Conservation (phyloP, 2,113 vertebrate genomes). For the Eleginops maclovinus region DNA sequence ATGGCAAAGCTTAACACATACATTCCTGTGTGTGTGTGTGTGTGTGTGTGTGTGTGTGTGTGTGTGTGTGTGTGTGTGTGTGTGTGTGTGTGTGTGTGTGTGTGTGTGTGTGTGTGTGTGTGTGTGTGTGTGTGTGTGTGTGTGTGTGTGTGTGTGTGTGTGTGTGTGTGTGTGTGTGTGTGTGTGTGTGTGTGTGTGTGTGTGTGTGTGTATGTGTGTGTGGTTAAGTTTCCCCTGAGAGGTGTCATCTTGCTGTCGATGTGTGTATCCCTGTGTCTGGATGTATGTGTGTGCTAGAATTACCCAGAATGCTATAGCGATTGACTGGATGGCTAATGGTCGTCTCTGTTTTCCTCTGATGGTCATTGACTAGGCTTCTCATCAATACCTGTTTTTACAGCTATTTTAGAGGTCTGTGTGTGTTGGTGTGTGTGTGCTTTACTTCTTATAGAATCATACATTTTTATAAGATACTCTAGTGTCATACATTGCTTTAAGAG, state of each 20-base stretch:
- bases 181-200: constrained; percentile 38
- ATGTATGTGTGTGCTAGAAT: constrained; percentile 81
- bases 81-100: constrained; percentile 49
- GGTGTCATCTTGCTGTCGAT: constrained; percentile 85
- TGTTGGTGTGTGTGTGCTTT: constrained; percentile 37
- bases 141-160: no score
- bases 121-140: constrained; percentile 45
- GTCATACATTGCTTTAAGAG: neutral
- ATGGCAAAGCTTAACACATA: constrained; percentile 7
- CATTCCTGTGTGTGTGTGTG: constrained; percentile 30
- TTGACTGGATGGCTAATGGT: constrained; percentile 87
- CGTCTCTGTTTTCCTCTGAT: constrained; percentile 86
- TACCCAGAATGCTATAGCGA: constrained; percentile 84
- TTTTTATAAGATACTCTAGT: no score
- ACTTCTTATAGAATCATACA: no score
- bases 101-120: constrained; percentile 49
- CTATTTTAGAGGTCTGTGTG: constrained; percentile 58
- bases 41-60: constrained; percentile 40
- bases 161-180: constrained; percentile 29
- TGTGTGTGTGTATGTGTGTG: constrained; percentile 39
- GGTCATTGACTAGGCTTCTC: constrained; percentile 84
- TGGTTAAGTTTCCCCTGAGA: constrained; percentile 77
- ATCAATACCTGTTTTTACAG: constrained; percentile 83
- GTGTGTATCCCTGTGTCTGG: constrained; percentile 81
- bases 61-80: constrained; percentile 49